These are phyloP conservation scores for Ceyx margarethae DNA, from an alignment of 2,113 vertebrate species.

Conservation along the genomic window DNA sequence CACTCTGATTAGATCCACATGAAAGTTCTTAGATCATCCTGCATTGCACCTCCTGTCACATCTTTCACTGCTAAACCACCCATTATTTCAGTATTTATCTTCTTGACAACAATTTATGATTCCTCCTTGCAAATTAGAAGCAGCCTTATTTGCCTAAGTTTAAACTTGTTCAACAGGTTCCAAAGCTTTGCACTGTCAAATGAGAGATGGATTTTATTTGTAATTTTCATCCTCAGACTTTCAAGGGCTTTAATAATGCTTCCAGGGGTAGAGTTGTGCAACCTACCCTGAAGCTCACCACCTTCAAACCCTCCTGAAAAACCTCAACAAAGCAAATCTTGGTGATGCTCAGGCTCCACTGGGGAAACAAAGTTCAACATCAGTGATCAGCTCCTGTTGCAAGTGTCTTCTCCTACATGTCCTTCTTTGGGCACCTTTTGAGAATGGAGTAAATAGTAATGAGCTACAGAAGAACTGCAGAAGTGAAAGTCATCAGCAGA, in stretches of 20 bases:
- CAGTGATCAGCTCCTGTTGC: background rate
- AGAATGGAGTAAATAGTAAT: background rate
- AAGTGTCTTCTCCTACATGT: background rate
- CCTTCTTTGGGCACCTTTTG: background rate
- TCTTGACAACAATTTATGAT: background rate
- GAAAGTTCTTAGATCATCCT: background rate
- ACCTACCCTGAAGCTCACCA: background rate
- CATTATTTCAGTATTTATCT: background rate
- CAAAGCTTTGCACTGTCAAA: background rate
- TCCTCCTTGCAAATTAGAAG: background rate
- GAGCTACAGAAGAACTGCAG: background rate
- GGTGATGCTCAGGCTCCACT: background rate
- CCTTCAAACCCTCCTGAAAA: background rate
- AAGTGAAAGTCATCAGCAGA: background rate
- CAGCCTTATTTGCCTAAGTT: background rate
- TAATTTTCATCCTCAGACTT: background rate
- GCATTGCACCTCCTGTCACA: background rate
- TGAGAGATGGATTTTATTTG: background rate
- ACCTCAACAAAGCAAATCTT: background rate
- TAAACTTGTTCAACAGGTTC: background rate
- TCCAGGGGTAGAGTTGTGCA: background rate
- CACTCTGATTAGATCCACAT: slow-evolving; percentile 16
- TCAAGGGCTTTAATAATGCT: background rate
- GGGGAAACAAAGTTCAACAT: background rate
- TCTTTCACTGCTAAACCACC: background rate